These are phyloP conservation scores for Atherinomorus stipes DNA, from an alignment of 2,113 vertebrate genomes.

Conservation along the genomic window DNA sequence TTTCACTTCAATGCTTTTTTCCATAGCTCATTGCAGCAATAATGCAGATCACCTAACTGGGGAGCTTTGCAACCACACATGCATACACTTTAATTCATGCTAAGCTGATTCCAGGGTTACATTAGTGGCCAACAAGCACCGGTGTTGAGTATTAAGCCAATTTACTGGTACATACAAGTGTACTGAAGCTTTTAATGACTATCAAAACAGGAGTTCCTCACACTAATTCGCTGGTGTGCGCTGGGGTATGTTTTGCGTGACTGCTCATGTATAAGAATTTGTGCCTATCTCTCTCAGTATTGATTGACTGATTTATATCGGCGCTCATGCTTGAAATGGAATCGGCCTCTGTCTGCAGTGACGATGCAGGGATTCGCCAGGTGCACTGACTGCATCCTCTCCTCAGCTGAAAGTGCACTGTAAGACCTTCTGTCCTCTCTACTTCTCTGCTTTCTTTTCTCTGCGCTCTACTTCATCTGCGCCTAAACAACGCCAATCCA, in stretches of 20 bases:
- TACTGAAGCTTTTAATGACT: constrained; percentile 59
- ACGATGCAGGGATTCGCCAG: constrained; percentile 20
- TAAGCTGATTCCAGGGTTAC: constrained; percentile 51
- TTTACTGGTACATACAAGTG: constrained; percentile 62
- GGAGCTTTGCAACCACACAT: constrained; percentile 3
- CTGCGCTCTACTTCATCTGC: constrained; percentile 14
- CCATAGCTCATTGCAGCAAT: constrained; percentile 67
- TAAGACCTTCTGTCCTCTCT: constrained; percentile 21
- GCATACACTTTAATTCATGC: constrained; percentile 49
- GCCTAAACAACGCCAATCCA: constrained; percentile 38
- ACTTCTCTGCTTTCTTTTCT: constrained; percentile 19
- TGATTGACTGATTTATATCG: constrained; percentile 73
- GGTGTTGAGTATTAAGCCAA: constrained; percentile 60
- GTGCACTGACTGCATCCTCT: constrained; percentile 32
- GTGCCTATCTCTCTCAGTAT: constrained; percentile 62
- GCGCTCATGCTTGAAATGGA: constrained; percentile 80
- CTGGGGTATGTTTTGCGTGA: constrained; percentile 43
- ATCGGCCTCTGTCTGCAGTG: constrained; percentile 58
- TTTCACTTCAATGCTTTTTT: constrained; percentile 55
- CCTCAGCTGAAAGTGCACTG: constrained; percentile 18
- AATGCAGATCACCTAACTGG: constrained; percentile 65
- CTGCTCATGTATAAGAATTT: constrained; percentile 49
- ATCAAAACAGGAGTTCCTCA: constrained; percentile 56
- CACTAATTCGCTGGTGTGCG: constrained; percentile 46
- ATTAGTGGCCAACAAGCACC: constrained; percentile 56